Evolutionary conservation across 2,797 vertebrate species (phyloP).

Genomic region (Mus caroli): DNA sequence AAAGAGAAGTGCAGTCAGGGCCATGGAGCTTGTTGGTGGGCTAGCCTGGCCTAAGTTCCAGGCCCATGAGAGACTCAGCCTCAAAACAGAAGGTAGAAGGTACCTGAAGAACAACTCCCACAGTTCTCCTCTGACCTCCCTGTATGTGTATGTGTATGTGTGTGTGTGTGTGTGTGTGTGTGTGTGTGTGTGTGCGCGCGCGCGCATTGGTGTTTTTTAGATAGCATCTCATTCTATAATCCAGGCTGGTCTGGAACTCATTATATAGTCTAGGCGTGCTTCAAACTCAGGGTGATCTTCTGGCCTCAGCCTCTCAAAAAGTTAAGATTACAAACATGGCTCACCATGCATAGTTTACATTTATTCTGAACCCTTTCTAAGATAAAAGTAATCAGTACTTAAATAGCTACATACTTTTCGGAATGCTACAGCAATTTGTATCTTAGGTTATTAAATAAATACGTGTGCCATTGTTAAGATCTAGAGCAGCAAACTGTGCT

Average conservation of each 20-base stretch:
- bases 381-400: constrained; percentile 13
- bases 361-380: constrained; percentile 47
- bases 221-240: neutral
- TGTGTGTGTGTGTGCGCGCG: neutral
- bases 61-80: neutral
- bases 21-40: neutral
- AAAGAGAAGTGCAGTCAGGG: no score
- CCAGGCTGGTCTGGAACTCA: neutral
- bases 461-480: neutral
- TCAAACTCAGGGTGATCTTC: neutral
- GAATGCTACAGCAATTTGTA: neutral
- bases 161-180: neutral
- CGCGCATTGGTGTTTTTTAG: neutral
- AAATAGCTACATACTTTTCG: neutral
- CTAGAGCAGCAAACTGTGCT: neutral
- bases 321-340: neutral
- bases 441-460: constrained; percentile 62
- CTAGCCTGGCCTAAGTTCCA: neutral
- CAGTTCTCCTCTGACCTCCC: neutral
- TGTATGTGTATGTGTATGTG: neutral
- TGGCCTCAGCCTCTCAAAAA: neutral
- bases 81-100: neutral
- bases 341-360: neutral
- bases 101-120: neutral
- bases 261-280: neutral